phyloP scores from a whole-genome alignment of 2,113 vertebrate species.

The Pomatostomus ruficeps region DNA sequence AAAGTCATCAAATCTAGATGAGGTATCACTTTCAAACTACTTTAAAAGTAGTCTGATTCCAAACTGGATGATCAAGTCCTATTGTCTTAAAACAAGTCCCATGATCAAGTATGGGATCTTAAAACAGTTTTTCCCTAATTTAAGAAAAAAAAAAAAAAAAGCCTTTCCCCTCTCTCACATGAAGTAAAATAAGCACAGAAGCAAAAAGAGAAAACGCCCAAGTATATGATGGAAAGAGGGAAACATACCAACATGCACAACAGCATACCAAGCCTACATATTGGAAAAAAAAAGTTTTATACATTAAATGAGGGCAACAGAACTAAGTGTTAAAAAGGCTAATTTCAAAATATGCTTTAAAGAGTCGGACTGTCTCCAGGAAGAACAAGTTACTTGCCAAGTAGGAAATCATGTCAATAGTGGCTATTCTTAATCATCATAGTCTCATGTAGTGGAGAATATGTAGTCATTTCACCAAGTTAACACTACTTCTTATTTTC shows the following conservation, averaged over 20 bases:
- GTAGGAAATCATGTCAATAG: conserved; percentile 8
- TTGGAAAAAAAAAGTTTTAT: neutral
- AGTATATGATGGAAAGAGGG: neutral
- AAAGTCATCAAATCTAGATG: neutral
- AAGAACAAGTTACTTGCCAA: conserved; percentile 21
- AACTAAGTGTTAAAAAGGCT: neutral
- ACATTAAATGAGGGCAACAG: conserved; percentile 16
- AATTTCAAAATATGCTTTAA: neutral
- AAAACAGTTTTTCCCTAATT: neutral
- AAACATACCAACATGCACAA: neutral
- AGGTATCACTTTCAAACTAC: neutral
- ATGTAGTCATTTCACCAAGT: neutral
- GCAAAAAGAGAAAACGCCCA: neutral
- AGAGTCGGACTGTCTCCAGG: neutral
- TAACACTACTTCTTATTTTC: neutral
- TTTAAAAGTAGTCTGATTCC: neutral
- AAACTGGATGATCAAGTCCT: neutral
- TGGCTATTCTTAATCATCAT: neutral
- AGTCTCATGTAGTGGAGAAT: neutral
- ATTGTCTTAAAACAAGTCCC: neutral
- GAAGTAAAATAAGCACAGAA: neutral
- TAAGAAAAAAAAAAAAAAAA: neutral
- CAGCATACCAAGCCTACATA: neutral
- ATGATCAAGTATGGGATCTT: neutral
- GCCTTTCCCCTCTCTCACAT: neutral